Evolutionary conservation across 1,140 invertebrate genomes (phyloP), one percentile per base, ranked within the genome.

Genomic region (Marisa cornuarietis): DNA sequence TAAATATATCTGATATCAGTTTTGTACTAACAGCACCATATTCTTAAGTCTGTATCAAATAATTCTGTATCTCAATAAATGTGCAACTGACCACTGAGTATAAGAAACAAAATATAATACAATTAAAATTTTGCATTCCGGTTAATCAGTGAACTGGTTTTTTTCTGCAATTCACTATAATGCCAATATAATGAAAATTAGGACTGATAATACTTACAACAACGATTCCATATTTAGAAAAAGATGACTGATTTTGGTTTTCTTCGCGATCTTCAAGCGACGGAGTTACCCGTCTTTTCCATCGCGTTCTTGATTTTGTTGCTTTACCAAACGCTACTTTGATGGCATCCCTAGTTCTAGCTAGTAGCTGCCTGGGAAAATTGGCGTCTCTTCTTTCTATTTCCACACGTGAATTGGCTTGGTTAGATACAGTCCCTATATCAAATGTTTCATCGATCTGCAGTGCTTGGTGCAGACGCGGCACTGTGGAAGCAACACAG

Each of bases 371-470:
- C 65, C n/a, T 68, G 65, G 22, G 10, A 68, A 68, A 68, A 16
- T n/a, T 31, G 22, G 10, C 65, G 26, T 31, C 65, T 13, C n/a
- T 13, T 18, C 26, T 68, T 11, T 68, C 65, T 18, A n/a, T 68
- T 4, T 68, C 22, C 65, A 68, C 22, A 68, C 22, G 13, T 68
- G 65, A 68, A 31, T n/a, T 11, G n/a, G 65, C 11, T 68, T 14
- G 65, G 13, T n/a, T 68, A n/a, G 65, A 31, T 68, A 68, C 22
- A 68, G n/a, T 68, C 22, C 65, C 22, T 24, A 68, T 18, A 68
- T 69, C 65, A 52, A 65, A 77, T 69, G 63, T 26, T 22, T 69
- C 26, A 77, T 77, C 76, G 76, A 69, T 77, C 63, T 68, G 76
- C 24, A 26, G 49, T 49, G 65, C 26, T n/a, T 51, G 63, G n/a